Evolutionary conservation across 2,888 invertebrate species (phyloP).

Genomic region (Tridacna crocea): DNA sequence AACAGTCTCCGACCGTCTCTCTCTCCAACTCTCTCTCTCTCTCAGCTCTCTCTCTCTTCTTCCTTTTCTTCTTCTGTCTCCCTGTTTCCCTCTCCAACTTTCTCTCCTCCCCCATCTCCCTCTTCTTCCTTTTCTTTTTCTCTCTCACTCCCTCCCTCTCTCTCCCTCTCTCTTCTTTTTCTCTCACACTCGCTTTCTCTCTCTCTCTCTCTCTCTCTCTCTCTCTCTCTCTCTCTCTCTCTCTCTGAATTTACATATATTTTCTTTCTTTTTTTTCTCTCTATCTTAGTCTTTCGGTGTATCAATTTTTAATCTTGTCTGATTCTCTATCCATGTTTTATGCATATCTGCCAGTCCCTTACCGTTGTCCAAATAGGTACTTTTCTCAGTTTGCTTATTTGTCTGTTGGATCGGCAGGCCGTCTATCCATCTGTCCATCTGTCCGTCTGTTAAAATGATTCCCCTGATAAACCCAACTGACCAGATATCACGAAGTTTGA

Average conservation of each 20-base stretch:
- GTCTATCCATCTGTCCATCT: background rate
- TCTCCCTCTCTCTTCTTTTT: background rate
- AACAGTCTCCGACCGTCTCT: background rate
- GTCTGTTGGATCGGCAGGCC: no score
- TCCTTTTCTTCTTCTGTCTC: background rate
- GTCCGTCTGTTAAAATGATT: no score
- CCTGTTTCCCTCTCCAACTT: no score
- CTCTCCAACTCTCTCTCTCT: background rate
- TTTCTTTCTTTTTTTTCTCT: background rate
- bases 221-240: constrained; percentile 1
- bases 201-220: constrained; percentile 1
- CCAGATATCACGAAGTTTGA: no score
- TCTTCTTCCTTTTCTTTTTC: background rate
- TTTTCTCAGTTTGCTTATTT: no score
- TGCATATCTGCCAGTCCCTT: no score
- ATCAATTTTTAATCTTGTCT: background rate
- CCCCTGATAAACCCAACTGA: no score
- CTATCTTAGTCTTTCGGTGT: background rate
- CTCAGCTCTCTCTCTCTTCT: background rate
- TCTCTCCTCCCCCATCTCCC: background rate
- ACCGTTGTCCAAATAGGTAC: no score
- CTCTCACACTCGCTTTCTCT: no score
- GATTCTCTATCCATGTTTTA: background rate
- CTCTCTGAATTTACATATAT: background rate
- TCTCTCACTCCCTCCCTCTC: no score